Conservation (phyloP, 2,797 vertebrate species). For the Coregonus sp. region DNA sequence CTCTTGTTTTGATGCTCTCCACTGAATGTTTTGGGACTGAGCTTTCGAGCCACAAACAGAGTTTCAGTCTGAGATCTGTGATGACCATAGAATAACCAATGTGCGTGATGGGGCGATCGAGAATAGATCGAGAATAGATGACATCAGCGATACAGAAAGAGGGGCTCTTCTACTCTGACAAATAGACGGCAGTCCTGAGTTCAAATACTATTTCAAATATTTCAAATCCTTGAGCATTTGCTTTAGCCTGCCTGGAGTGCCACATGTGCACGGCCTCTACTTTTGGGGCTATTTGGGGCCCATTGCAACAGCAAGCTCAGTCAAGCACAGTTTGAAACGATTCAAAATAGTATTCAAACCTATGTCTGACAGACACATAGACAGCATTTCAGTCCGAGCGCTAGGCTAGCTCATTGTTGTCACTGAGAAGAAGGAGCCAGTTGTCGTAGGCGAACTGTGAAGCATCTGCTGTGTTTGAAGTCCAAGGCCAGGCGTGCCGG, state of each 20-base stretch:
- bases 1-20: constrained; percentile 6
- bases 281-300: no score
- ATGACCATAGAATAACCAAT: background rate
- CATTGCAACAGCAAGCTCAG: no score
- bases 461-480: constrained; percentile 48
- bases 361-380: background rate
- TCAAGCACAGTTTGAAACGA: no score
- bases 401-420: constrained; percentile 9
- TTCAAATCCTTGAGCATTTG: no score
- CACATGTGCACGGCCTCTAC: no score
- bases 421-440: constrained; percentile 35
- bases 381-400: constrained; percentile 29
- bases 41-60: constrained; percentile 19
- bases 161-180: background rate
- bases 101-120: constrained; percentile 18
- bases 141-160: background rate
- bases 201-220: no score
- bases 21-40: constrained; percentile 19
- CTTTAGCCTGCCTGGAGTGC: no score
- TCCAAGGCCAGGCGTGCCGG: constrained; percentile 33
- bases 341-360: no score
- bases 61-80: constrained; percentile 11
- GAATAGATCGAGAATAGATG: constrained; percentile 6
- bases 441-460: constrained; percentile 42
- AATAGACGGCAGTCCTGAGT: no score